These are phyloP conservation scores for Quadriops clusia DNA, from an alignment of 2,888 invertebrate genomes.

Conservation along the genomic window DNA sequence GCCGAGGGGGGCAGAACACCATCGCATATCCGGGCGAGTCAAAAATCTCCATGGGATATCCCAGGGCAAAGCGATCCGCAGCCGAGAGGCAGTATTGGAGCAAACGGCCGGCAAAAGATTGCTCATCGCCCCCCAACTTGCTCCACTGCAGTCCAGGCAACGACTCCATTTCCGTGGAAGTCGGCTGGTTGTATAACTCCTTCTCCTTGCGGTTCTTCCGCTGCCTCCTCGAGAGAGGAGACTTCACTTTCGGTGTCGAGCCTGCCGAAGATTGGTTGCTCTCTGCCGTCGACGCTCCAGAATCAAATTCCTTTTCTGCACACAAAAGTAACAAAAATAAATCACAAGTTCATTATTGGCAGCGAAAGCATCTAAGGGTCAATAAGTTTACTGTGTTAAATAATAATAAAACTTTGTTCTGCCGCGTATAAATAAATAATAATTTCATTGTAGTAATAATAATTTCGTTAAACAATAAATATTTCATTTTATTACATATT, in stretches of 20 bases:
- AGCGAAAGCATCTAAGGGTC: too few relatives aligned
- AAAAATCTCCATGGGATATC: slow-evolving; percentile 59
- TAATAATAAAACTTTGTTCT: too few relatives aligned
- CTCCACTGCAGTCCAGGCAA: background rate
- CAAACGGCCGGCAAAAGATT: slow-evolving; percentile 37
- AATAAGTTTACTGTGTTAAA: too few relatives aligned
- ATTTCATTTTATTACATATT: too few relatives aligned
- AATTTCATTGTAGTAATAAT: too few relatives aligned
- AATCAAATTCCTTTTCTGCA: slow-evolving; percentile 1
- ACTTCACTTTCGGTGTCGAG: slow-evolving; percentile 36
- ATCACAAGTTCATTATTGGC: too few relatives aligned
- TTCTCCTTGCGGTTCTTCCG: slow-evolving; percentile 38
- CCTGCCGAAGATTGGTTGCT: slow-evolving; percentile 37
- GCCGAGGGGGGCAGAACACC: slow-evolving; percentile 40
- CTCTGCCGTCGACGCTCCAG: slow-evolving; percentile 17
- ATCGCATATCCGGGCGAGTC: slow-evolving; percentile 49
- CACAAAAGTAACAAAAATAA: too few relatives aligned
- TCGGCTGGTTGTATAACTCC: slow-evolving; percentile 16
- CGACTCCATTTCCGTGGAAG: background rate
- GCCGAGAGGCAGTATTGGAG: slow-evolving; percentile 52
- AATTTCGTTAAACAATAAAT: too few relatives aligned
- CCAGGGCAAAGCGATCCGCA: slow-evolving; percentile 49
- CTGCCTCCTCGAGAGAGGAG: slow-evolving; percentile 42
- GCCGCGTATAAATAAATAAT: too few relatives aligned
- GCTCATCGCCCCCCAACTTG: slow-evolving; percentile 1